These are phyloP conservation scores for Drosophila rufa DNA, from an alignment of 1,140 invertebrate species.

Conservation along the genomic window DNA sequence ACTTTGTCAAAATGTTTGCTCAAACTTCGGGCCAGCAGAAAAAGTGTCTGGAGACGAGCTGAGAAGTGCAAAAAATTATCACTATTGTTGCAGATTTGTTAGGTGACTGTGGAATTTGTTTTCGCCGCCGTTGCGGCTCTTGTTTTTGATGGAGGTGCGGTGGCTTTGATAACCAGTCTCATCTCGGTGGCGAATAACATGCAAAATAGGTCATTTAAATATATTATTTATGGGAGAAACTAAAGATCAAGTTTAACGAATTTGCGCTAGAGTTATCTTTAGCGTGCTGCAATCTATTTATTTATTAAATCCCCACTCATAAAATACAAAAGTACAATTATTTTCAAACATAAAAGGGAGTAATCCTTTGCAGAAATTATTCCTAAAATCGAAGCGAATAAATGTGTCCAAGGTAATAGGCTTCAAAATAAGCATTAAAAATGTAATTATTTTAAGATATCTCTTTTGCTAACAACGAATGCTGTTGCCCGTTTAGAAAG, in stretches of 20 bases:
- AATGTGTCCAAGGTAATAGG: too few species aligned
- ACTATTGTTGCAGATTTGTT: slow-evolving; percentile 77
- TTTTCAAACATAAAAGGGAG: too few species aligned
- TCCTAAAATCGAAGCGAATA: too few species aligned
- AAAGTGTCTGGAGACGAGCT: slow-evolving; percentile 10
- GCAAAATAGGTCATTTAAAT: slow-evolving; percentile 46
- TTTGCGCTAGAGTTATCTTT: neutral
- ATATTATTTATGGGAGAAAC: slow-evolving; percentile 14
- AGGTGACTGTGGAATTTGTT: slow-evolving; percentile 58
- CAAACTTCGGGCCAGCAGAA: slow-evolving; percentile 49
- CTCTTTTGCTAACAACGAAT: neutral
- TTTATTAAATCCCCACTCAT: neutral
- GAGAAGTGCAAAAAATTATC: slow-evolving; percentile 71
- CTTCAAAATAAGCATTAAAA: neutral
- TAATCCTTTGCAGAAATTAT: too few species aligned
- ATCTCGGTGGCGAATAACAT: slow-evolving; percentile 19
- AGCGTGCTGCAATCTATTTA: neutral
- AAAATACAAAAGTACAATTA: too few species aligned
- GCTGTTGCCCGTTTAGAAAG: neutral
- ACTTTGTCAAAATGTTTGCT: slow-evolving; percentile 74
- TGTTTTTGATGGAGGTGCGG: slow-evolving; percentile 29
- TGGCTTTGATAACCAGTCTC: slow-evolving; percentile 39
- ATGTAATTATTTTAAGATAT: neutral
- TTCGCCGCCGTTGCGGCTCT: slow-evolving; percentile 16
- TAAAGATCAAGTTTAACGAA: neutral